Evolutionary conservation across 2,113 vertebrate genomes (phyloP).

Genomic region (Prolemur simus): DNA sequence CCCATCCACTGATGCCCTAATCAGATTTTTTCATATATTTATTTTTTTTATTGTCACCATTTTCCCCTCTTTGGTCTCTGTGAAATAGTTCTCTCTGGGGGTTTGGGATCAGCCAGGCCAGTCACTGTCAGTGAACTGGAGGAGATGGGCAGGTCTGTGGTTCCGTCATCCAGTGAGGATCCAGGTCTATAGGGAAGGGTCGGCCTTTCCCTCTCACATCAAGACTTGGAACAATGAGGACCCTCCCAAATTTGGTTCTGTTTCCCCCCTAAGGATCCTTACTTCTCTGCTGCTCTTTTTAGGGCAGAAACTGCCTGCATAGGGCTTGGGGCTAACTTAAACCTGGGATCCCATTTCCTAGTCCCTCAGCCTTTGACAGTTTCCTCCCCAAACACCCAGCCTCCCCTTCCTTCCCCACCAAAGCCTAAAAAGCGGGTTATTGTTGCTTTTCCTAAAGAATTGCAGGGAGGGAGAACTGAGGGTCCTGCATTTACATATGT

Average conservation of each 20-base stretch:
- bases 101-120: not conserved
- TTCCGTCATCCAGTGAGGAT: not conserved
- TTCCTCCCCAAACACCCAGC: not conserved
- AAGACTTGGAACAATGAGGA: not conserved
- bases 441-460: conserved; percentile 1
- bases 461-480: not conserved
- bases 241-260: not conserved
- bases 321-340: not conserved
- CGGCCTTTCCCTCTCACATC: not conserved
- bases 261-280: not conserved
- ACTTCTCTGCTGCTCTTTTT: not conserved
- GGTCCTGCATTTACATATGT: not conserved
- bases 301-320: not conserved
- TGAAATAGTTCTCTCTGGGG: not conserved
- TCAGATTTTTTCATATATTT: not conserved
- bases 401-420: no score
- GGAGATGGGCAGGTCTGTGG: not conserved
- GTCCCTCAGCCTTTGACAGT: not conserved
- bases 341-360: not conserved
- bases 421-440: not conserved
- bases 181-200: not conserved
- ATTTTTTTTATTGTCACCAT: not conserved
- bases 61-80: not conserved
- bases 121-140: not conserved
- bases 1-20: not conserved